Base-by-base conservation (phyloP, 2,888 invertebrate genomes). In the Xestia rhomboidea region DNA sequence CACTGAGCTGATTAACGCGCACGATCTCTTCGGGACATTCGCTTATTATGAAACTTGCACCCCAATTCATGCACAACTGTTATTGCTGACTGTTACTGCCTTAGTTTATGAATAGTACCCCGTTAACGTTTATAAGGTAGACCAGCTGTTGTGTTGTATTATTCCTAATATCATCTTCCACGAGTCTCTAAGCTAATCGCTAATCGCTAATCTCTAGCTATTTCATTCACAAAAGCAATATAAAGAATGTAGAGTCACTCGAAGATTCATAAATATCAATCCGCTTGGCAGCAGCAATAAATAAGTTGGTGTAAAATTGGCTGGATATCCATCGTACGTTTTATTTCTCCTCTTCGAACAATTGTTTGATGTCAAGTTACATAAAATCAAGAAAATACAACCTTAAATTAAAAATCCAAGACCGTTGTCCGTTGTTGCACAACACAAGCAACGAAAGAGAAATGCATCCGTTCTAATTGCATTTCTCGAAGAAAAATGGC, bases 401-500 rank as follows among this genome's bases (percentile, higher is more conserved):
- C 82, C 85, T 89, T 88, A 89, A 89, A 91, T 90, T 90, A 91
- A 91, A 90, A 91, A 91, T 90, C 91, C 89, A 89, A 90, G 89
- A 91, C 81, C 88, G 86, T 89, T 90, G 86, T 87, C 87, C 89
- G 90, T 90, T 91, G 90, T 92, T 92, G 91, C 91, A 91, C 92
- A 93, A 92, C 92, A 91, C 90, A 87, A 89, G 90, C 90, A 91
- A 87, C 87, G 89, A 90, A 91, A 92, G 93, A 93, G 92, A 94
- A 94, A 93, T 92, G 91, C 92, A 93, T 91, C 90, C 88, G 91
- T 92, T 93, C 93, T 94, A 94, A 95, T 95, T 95, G 93, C 94
- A 94, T 94, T 95, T 93, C 93, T 90, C 88, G 84, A 91, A 93
- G 95, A 95, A 93, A 95, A 95, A 95, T 95, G 91, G 93, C 90